Percentiles rank a stretch among this genome's conserved stretches.
Evolutionary conservation across 2,113 vertebrate species (phyloP).

Genomic region (Macrotis lagotis): DNA sequence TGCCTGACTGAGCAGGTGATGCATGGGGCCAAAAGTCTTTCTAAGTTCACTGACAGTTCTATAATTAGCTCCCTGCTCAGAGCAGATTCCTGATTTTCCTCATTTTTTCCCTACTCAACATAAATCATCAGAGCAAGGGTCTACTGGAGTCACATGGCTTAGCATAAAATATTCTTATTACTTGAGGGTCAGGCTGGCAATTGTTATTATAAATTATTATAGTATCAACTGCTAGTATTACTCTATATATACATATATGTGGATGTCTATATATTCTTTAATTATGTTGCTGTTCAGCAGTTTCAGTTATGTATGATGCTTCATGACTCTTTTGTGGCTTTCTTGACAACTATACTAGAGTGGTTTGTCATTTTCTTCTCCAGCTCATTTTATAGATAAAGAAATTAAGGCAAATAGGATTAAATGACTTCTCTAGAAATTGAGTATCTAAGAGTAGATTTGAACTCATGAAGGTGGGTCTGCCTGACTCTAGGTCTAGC

Average conservation of each 20-base stretch:
- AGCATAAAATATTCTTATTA: not conserved
- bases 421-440: not conserved
- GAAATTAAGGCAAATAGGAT: not conserved
- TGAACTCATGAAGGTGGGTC: not conserved
- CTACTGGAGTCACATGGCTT: not conserved
- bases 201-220: not conserved
- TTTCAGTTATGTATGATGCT: not conserved
- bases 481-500: not conserved
- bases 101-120: not conserved
- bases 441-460: not conserved
- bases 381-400: not conserved
- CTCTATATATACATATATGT: not conserved
- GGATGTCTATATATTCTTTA: not conserved
- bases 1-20: slow-evolving; percentile 56
- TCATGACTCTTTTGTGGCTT: not conserved
- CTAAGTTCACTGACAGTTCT: slow-evolving; percentile 24
- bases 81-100: not conserved
- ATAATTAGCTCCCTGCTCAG: slow-evolving; percentile 61
- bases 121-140: fast-evolving
- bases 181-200: not conserved
- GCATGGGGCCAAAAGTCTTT: slow-evolving; percentile 9
- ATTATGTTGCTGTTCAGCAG: not conserved
- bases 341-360: not conserved
- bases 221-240: not conserved
- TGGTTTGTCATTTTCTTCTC: not conserved